phyloP scores from a whole-genome alignment of 2,113 vertebrate species.

The Rhegmatorhina hoffmannsi region DNA sequence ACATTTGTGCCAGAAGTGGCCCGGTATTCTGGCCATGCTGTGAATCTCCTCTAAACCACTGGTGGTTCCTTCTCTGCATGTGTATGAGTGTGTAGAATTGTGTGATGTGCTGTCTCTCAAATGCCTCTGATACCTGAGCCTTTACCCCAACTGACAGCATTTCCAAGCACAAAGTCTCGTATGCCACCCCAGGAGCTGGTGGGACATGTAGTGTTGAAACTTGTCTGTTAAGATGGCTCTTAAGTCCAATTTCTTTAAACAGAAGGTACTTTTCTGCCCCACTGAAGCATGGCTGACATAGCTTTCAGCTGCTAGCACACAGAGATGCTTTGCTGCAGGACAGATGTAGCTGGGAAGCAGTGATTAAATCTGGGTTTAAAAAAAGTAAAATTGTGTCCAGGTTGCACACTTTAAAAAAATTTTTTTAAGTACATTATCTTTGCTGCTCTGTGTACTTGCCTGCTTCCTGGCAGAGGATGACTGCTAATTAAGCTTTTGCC shows the following conservation, averaged over 20 bases:
- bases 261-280: constrained; percentile 42
- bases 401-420: neutral
- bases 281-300: neutral
- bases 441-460: neutral
- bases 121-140: neutral
- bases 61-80: neutral
- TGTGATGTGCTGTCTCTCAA: neutral
- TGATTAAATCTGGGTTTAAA: neutral
- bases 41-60: neutral
- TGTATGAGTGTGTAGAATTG: accelerated
- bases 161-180: neutral
- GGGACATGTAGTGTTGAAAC: neutral
- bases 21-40: neutral
- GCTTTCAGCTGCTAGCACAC: neutral
- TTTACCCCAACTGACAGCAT: neutral
- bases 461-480: neutral
- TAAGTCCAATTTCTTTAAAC: neutral
- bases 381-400: neutral
- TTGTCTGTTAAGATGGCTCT: neutral
- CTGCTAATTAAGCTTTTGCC: neutral
- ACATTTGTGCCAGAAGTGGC: neutral
- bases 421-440: neutral
- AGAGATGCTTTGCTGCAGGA: neutral
- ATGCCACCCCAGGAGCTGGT: neutral
- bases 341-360: neutral